Base-by-base conservation (phyloP, 2,797 vertebrate species). In the Catostomus latipinnis region DNA sequence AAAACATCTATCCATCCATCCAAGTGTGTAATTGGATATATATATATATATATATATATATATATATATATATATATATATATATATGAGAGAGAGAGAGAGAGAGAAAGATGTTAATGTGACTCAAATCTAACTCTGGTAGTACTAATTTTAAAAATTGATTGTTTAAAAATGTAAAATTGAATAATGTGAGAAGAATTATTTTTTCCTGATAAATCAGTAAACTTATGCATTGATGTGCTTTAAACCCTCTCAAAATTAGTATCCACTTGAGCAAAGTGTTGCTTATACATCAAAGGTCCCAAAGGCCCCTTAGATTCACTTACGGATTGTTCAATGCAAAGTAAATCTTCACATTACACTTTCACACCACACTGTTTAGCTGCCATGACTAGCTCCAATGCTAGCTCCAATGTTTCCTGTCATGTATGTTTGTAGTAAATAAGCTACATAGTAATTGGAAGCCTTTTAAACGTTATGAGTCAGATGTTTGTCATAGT, bases 351-450 rank as follows among this genome's bases (percentile, higher is more conserved):
- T 63, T 80, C 52, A 71, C 68, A 43, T 72, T 63, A 22, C 50
- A 78, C 7, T 77, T 77, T 69, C 52, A 50, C 34, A 62, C 50
- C 71, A 81, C 10, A 16, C 10, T 79, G 63, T 62, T 74, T 66
- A 58, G 54, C 53, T 71, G 34, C n/a, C 10, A 60, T 70, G 45
- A 73, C 70, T 84, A 78, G 62, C 46, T 56, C 50, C 14, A 57
- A 56, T 74, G 49, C 70, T 84, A 78, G 62, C 46, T 56, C 50
- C 14, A 57, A 56, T 74, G 49, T 81, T 43, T 84, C 75, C 75
- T 63, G 16, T 76, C 75, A 81, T 68, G 52, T 60, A 79, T 76
- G 76, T 81, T 78, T 78, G 74, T 54, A 73, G 65, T 80, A 70
- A 83, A 71, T 73, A 45, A 66, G 45, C 65, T 56, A 45, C 63